These are phyloP conservation scores for Zaprionus obscuricornis DNA, from an alignment of 2,888 invertebrate species.

Conservation along the genomic window DNA sequence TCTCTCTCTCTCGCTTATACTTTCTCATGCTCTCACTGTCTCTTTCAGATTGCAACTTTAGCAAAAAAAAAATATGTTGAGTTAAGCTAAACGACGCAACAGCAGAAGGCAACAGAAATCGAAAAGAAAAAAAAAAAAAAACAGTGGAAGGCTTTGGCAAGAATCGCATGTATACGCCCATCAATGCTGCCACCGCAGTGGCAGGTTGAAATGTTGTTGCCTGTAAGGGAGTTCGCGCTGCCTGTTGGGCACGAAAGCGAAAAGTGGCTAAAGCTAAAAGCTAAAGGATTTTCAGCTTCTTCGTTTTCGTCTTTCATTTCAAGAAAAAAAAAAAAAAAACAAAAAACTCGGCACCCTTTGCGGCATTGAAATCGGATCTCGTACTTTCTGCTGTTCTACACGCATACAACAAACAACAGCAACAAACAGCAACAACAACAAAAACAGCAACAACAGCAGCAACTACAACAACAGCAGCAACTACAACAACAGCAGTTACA, in stretches of 20 bases:
- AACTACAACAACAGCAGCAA: constrained; percentile 44
- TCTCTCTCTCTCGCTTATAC: neutral
- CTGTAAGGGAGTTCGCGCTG: constrained; percentile 46
- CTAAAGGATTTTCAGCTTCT: constrained; percentile 39
- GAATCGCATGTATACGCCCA: constrained; percentile 80
- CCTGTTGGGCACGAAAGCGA: constrained; percentile 81
- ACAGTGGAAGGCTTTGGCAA: constrained; percentile 70
- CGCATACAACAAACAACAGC: constrained; percentile 72
- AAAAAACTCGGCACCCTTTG: no score
- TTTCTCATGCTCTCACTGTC: neutral
- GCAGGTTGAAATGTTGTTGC: constrained; percentile 79
- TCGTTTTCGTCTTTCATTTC: constrained; percentile 2
- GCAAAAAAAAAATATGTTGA: constrained; percentile 76
- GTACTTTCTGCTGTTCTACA: constrained; percentile 78
- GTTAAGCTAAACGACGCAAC: constrained; percentile 74
- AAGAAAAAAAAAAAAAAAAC: neutral
- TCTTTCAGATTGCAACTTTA: constrained; percentile 53
- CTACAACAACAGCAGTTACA: constrained; percentile 30
- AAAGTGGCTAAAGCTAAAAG: no score
- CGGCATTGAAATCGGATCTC: constrained; percentile 76
- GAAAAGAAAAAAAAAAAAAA: constrained; percentile 40
- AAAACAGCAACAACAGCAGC: constrained; percentile 40
- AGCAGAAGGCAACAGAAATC: constrained; percentile 20
- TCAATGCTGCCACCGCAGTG: constrained; percentile 79
- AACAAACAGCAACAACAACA: constrained; percentile 32